Conservation (phyloP, 2,797 vertebrate genomes). For the Coendou prehensilis region DNA sequence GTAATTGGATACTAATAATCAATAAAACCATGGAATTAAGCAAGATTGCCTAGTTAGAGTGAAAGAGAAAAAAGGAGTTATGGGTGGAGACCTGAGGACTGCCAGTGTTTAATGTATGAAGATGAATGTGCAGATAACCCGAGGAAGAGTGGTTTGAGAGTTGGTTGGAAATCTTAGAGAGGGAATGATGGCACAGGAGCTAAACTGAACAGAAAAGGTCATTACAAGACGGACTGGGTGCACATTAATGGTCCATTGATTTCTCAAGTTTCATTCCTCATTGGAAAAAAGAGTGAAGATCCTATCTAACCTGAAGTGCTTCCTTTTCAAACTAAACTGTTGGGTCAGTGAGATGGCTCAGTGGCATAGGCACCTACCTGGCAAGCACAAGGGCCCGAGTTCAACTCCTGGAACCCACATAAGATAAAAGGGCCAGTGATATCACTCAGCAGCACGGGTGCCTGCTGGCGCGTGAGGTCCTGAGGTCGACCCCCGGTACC, state of each 20-base stretch:
- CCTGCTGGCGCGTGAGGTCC: too few species aligned
- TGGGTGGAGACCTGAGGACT: background rate
- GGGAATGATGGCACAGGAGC: background rate
- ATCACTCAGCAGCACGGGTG: too few species aligned
- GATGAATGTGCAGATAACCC: background rate
- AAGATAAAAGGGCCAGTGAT: too few species aligned
- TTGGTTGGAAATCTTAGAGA: slow-evolving; percentile 9
- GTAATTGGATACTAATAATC: background rate
- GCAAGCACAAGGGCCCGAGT: too few species aligned
- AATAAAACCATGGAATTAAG: background rate
- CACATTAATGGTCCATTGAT: background rate
- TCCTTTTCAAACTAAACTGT: slow-evolving; percentile 26
- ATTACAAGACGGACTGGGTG: background rate
- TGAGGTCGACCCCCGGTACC: too few species aligned
- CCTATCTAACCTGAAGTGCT: slow-evolving; percentile 13
- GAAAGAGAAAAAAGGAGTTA: background rate
- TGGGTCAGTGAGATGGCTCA: too few species aligned
- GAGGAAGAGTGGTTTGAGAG: slow-evolving; percentile 13
- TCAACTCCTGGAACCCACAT: too few species aligned
- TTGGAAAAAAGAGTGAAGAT: background rate
- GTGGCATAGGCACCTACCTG: too few species aligned
- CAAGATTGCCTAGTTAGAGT: background rate
- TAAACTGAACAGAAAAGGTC: background rate
- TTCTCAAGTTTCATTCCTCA: slow-evolving; percentile 2
- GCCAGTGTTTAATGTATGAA: background rate